Base-by-base conservation (phyloP, 2,113 vertebrate genomes). In the Bubo bubo region DNA sequence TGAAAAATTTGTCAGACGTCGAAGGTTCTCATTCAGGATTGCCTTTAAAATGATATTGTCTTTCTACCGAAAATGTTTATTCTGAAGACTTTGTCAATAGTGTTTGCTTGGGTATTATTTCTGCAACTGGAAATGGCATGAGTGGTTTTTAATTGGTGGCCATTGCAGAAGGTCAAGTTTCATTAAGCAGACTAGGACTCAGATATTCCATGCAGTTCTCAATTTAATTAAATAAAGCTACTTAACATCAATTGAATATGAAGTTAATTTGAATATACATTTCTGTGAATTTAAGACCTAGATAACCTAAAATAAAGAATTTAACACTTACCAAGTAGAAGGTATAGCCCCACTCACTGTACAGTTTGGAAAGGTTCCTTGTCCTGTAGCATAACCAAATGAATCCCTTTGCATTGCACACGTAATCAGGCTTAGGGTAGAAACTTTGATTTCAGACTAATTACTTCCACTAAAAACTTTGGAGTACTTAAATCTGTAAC, bases 271-370 rank as follows among this genome's bases (percentile, higher is more conserved):
- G 73, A 76, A 50, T 37, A 53, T 49, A 45, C 5, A 27, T 56
- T 80, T 80, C 19, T 85, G 34, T 73, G 37, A 84, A 52, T 74
- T 56, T 66, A 70, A 81, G 55, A 37, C 52, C 23, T 89, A 43
- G 41, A 19, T 81, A 80, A 92, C 11, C 24, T 76, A 62, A 93
- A 92, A 35, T 50, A 80, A 83, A 77, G 30, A 47, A 81, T 79
- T 89, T 83, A 43, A 37, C 6, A 7, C 7, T 79, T 86, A 45
- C 0, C 1, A 49, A 62, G 22, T 58, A 22, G 26, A 85, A 75
- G 41, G 63, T 67, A 45, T 24, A 76, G 20, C 22, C 62, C n/a
- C 37, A 71, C 8, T 81, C 14, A 32, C n/a, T 6, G 0, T 55
- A 53, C 15, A 7, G 9, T 55, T 88, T 75, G 30, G 30, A 87